Base-by-base conservation (phyloP, 2,888 invertebrate genomes). In the Odontomyia ornata region DNA sequence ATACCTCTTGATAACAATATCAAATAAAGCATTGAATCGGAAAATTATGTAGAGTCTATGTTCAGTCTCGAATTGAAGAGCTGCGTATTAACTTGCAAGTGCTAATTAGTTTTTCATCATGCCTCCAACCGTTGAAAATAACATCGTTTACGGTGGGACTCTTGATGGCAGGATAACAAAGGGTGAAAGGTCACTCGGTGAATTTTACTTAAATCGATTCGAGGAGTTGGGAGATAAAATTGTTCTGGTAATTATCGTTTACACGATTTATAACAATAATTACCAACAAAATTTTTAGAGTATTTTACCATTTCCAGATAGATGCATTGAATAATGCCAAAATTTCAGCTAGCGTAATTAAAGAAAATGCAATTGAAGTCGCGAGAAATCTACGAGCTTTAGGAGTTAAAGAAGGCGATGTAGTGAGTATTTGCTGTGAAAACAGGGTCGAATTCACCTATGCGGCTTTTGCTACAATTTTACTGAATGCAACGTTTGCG, bases 351-450 rank as follows among this genome's bases (percentile, higher is more conserved):
- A 82, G 81, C 77, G 82, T 82, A 43, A 80, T 87, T 77, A 78
- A 83, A 72, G 82, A 83, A 13, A 81, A 82, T 5, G 82, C 83
- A 75, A 82, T 84, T n/a, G 82, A 83, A 0, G 76, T 86, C 56
- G 85, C 85, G 0, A 81, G 84, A 77, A 83, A 84, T 82, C 84
- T 91, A 0, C 83, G 84, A 78, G 84, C 85, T 11, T 80, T 86
- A 65, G 89, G 89, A 5, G 81, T 91, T 0, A 85, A 84, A 77
- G 81, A 85, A 2, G 88, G 89, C 7, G 90, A 91, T 81, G 85
- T 87, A 27, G 83, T 91, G 75, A 89, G 89, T 0, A 82, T 91
- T 75, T 89, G 88, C 77, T 88, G 89, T 80, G 91, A 91, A 81
- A 91, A 91, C 82, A 86, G 88, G 77, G 76, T 89, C 1, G 88